These are phyloP conservation scores for Pachymerium ferrugineum DNA, from an alignment of 2,888 invertebrate species.

Conservation along the genomic window DNA sequence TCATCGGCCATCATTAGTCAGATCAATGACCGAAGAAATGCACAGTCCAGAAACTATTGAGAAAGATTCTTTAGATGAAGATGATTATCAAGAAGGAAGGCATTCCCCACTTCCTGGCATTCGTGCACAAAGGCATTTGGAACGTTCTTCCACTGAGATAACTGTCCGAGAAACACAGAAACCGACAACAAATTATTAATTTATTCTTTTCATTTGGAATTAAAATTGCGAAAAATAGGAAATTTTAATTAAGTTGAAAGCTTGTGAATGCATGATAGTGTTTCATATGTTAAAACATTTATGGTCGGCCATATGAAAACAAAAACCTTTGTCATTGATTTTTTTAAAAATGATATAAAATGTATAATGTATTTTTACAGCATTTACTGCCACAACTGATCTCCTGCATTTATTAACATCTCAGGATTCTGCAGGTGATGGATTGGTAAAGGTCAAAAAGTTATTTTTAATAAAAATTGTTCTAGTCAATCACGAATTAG, in stretches of 20 bases:
- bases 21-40: slow-evolving; percentile 34
- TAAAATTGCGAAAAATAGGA: too few relatives aligned
- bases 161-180: slow-evolving; percentile 20
- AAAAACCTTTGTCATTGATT: background rate
- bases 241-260: too few relatives aligned
- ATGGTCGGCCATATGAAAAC: too few relatives aligned
- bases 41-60: slow-evolving; percentile 34
- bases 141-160: slow-evolving; percentile 36
- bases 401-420: slow-evolving; percentile 1
- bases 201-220: too few relatives aligned
- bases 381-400: background rate
- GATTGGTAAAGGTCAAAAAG: background rate
- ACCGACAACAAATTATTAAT: background rate
- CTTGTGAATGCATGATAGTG: too few relatives aligned
- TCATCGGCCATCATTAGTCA: slow-evolving; percentile 31
- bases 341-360: background rate
- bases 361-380: background rate
- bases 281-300: too few relatives aligned
- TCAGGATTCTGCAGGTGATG: background rate
- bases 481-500: background rate
- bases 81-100: background rate
- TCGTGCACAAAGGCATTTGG: slow-evolving; percentile 28
- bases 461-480: background rate
- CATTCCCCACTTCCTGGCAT: background rate
- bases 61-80: slow-evolving; percentile 28